Evolutionary conservation across 2,113 vertebrate species (phyloP).

Genomic region (Cygnus atratus): DNA sequence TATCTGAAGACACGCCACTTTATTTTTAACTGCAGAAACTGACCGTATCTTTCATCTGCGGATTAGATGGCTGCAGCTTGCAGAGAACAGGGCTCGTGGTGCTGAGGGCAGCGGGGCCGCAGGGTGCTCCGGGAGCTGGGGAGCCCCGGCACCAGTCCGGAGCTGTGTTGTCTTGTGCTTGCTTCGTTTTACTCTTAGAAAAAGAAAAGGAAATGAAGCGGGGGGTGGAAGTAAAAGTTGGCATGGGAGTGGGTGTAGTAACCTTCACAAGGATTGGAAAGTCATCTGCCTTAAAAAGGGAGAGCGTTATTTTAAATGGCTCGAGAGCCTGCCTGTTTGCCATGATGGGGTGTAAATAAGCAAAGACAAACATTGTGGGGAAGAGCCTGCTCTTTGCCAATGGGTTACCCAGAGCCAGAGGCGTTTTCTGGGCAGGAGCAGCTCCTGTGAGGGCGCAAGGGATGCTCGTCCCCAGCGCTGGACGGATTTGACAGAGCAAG

Average conservation of each 20-base stretch:
- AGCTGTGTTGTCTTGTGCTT: conserved; percentile 35
- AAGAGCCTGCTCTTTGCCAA: neutral
- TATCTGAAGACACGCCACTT: conserved; percentile 20
- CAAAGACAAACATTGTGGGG: neutral
- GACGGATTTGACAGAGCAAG: neutral
- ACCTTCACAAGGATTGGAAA: conserved; percentile 7
- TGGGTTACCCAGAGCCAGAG: neutral
- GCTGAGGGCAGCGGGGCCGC: conserved; percentile 3
- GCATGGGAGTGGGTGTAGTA: neutral
- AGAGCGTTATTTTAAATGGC: neutral
- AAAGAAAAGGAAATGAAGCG: conserved; percentile 1
- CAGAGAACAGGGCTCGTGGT: conserved; percentile 31
- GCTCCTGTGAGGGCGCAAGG: too few relatives aligned
- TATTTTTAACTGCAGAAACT: conserved; percentile 66
- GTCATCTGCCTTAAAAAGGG: neutral
- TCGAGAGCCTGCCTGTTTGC: neutral
- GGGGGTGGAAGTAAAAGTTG: neutral
- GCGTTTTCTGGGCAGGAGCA: neutral
- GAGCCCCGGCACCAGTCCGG: neutral
- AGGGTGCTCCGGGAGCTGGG: conserved; percentile 48
- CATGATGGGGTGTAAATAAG: neutral
- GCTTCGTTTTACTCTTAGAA: conserved; percentile 10
- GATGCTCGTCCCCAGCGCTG: too few relatives aligned
- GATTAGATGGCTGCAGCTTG: conserved; percentile 23
- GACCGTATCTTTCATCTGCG: conserved; percentile 38